Base-by-base conservation (phyloP, 2,888 invertebrate species). In the Ferdinandea cuprea region DNA sequence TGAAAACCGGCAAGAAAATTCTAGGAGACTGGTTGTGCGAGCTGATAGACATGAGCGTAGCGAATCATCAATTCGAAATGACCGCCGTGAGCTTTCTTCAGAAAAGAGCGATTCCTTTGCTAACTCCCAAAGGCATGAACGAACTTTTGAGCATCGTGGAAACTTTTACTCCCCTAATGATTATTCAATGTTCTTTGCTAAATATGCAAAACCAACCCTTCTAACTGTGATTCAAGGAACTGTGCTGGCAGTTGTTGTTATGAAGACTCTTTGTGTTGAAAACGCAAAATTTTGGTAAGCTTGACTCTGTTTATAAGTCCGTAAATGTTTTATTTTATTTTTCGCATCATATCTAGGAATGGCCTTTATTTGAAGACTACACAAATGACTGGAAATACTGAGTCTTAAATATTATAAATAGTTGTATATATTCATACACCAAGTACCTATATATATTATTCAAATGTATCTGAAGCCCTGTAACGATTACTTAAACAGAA, bases 191-290 rank as follows among this genome's bases (percentile, higher is more conserved):
- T 11, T 37, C 9, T 50, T 68, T 6, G n/a, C 21, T 13, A 56
- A 52, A 6, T 58, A 74, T 17, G 30, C 42, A 6, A 85, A 84
- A 13, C 80, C 80, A 5, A 61, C 59, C 46, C 79, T 77, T 9
- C 30, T 87, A 13, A 21, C 76, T n/a, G 17, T 86, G 1, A 78
- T 84, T 5, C 87, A 87, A 59, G 85, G 74, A 7, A 54, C 65
- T 13, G 35, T 87, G 2, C 56, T 87, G n/a, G 85, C 85, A 1
- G 66, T 85, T 40, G 63, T 86, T 13, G 28, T 85, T 11, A 54
- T 86, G 21, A 86, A 85, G 76, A 84, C 86, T 5, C 40, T 87
- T 0, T 80, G 58, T 54, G 76, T 76, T 3, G 83, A 85, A n/a
- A 71, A 66, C 4, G 19, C 48, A 8, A 73, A 86, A 11, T 63